Conservation (phyloP, 2,797 vertebrate species). For the Lagorchestes hirsutus region DNA sequence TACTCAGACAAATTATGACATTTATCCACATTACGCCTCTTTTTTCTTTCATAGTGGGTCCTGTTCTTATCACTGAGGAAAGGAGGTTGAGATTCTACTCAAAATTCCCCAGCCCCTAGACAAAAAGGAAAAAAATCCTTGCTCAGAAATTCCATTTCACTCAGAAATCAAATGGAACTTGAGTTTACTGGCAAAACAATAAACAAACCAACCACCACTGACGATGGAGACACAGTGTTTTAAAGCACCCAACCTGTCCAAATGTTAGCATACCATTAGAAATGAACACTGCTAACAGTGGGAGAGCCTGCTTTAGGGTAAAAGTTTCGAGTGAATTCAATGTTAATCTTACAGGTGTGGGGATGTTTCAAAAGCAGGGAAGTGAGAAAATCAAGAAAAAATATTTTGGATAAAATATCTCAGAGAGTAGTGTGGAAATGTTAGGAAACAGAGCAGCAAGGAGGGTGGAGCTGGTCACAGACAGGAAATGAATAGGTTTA, state of each 20-base stretch:
- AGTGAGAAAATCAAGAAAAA: neutral
- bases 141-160: neutral
- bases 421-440: neutral
- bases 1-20: neutral
- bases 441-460: neutral
- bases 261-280: neutral
- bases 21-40: neutral
- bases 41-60: neutral
- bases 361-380: neutral
- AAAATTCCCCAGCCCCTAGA: fast-evolving
- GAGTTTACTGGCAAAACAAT: neutral
- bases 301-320: neutral
- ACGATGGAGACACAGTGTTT: neutral
- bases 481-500: neutral
- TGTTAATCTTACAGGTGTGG: neutral
- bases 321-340: neutral
- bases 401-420: neutral
- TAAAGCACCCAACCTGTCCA: neutral
- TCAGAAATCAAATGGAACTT: neutral
- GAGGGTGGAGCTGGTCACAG: neutral
- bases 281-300: neutral
- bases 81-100: neutral
- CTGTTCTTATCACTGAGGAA: neutral
- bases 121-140: neutral
- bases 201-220: neutral